phyloP scores from a whole-genome alignment of 1,140 invertebrate genomes.

The Ylistrum balloti region DNA sequence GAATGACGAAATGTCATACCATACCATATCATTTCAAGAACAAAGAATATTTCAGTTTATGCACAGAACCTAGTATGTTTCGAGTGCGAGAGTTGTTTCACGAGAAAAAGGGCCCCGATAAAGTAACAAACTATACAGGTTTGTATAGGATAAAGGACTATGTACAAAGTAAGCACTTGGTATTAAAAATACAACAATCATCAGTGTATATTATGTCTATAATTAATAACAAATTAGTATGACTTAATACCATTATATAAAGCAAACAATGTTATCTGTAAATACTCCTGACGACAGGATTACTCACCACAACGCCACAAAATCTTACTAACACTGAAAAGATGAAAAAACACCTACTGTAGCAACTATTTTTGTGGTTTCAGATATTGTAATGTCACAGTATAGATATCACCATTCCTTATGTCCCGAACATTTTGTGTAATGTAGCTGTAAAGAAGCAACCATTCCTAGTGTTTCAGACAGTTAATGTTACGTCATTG shows the following conservation, averaged over 20 bases:
- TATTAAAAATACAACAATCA: slow-evolving; percentile 30
- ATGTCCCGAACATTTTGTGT: no score
- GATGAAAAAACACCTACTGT: neutral
- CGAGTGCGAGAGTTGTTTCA: neutral
- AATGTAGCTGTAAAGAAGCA: no score
- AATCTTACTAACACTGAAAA: neutral
- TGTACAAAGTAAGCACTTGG: slow-evolving; percentile 33
- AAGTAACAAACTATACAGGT: neutral
- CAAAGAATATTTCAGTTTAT: no score
- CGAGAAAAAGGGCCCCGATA: neutral
- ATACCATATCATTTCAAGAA: no score
- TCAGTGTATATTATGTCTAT: slow-evolving; percentile 25
- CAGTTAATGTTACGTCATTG: no score
- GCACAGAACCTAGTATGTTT: neutral
- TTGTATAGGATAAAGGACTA: no score
- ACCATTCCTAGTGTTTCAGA: no score
- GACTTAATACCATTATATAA: neutral
- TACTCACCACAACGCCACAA: slow-evolving; percentile 3
- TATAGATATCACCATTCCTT: no score
- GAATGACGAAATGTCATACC: no score
- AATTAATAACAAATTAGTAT: slow-evolving; percentile 28
- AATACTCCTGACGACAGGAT: neutral
- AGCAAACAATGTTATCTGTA: neutral
- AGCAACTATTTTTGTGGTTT: neutral
- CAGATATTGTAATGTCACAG: no score